These are phyloP conservation scores for Oryctes rhinoceros DNA, from an alignment of 1,140 invertebrate species.

Conservation along the genomic window DNA sequence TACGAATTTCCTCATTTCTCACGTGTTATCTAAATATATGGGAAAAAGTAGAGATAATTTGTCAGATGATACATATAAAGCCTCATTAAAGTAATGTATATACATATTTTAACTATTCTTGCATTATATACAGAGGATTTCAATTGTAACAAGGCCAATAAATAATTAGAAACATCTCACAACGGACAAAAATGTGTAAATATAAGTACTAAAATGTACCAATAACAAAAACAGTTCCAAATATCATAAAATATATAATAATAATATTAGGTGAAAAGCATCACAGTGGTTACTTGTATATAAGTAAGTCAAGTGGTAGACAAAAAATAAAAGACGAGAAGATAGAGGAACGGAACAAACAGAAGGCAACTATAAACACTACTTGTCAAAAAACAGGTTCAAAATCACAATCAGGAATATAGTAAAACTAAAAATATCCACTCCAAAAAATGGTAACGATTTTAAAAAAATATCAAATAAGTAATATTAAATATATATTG, in stretches of 20 bases:
- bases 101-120: not conserved
- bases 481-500: constrained; percentile 28
- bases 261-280: constrained; percentile 23
- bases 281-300: constrained; percentile 20
- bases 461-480: constrained; percentile 26
- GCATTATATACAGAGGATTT: constrained; percentile 2
- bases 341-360: constrained; percentile 3
- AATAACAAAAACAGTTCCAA: constrained; percentile 26
- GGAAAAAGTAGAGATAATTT: too few species aligned
- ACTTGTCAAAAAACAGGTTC: not conserved
- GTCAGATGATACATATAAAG: too few species aligned
- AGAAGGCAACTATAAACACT: constrained; percentile 6
- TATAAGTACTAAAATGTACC: not conserved
- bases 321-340: constrained; percentile 34
- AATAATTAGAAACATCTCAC: constrained; percentile 5
- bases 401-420: constrained; percentile 27
- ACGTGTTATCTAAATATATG: too few species aligned
- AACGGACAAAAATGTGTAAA: constrained; percentile 21
- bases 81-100: not conserved
- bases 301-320: constrained; percentile 24
- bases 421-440: constrained; percentile 19
- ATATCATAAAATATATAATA: not conserved
- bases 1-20: too few species aligned
- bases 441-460: not conserved
- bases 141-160: constrained; percentile 3